Base-by-base conservation (phyloP, 2,113 vertebrate genomes). In the Recurvirostra avosetta region DNA sequence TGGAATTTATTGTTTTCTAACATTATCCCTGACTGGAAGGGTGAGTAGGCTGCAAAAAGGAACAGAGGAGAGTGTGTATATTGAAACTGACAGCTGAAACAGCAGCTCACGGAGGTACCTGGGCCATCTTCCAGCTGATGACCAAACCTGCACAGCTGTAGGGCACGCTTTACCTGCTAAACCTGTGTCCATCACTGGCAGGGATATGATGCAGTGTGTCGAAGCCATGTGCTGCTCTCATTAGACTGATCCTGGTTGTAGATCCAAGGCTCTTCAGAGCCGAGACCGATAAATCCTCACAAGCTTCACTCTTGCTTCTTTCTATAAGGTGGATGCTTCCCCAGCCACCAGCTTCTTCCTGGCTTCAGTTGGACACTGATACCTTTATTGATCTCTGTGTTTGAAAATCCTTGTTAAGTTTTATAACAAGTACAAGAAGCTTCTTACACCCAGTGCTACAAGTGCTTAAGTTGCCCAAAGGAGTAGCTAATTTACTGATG, bases 1-100 rank as follows among this genome's bases (percentile, higher is more conserved):
- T 81, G 89, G 86, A 56, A 88, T 89, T 80, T 15, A 34, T 58
- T 80, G 49, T 75, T 87, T 77, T 58, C 67, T 86, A 41, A 66
- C 22, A 26, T 61, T 87, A 32, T 47, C 68, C 15, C 11, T 25
- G 18, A 40, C 30, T 56, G 53, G 70, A 78, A 74, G 74, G 40
- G 18, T 49, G 70, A 92, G 61, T 49, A 75, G 58, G 49, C 78
- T 90, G 87, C 49, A 78, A 20, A 73, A 67, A n/a, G 0, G 4
- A 68, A 41, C 18, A 36, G n/a, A 81, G 15, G 36, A 72, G 65
- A 32, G 11, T 18, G 7, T 76, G 49, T 68, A 5, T 30, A 5
- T 32, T 26, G 72, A 83, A 89, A 55, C 11, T 16, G 34, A 67
- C 61, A 80, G 45, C 34, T 88, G 83, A 38, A 86, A 45, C 8